A percentile compares a stretch with the other conserved stretches of the same genome.
Evolutionary conservation across 2,113 vertebrate genomes (phyloP).

Genomic region (Ciconia boyciana): DNA sequence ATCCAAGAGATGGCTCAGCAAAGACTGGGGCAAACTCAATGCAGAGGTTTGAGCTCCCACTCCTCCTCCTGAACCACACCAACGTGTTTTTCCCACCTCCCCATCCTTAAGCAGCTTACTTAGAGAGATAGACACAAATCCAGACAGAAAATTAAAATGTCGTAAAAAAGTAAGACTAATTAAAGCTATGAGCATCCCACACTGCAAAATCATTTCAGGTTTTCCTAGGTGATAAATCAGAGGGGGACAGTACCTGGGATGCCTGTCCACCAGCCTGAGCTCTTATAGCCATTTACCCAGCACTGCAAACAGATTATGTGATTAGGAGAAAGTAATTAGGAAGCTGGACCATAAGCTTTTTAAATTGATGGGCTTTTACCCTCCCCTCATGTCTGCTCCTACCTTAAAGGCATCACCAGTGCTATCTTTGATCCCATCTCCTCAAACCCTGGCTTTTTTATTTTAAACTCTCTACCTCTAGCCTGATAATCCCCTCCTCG

Average conservation of each 20-base stretch:
- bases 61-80: not conserved
- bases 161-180: not conserved
- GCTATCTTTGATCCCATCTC: not conserved
- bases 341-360: not conserved
- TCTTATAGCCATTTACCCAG: not conserved
- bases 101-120: not conserved
- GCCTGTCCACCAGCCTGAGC: not conserved
- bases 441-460: not conserved
- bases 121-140: not conserved
- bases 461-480: not conserved
- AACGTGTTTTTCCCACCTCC: not conserved
- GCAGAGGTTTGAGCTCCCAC: not conserved
- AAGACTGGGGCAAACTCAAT: not conserved
- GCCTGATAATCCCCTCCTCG: not conserved
- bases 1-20: not conserved
- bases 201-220: not conserved
- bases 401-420: not conserved
- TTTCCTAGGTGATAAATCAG: not conserved
- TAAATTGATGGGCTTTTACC: not conserved
- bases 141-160: not conserved
- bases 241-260: fast-evolving
- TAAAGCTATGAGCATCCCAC: not conserved
- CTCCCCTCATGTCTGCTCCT: not conserved
- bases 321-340: not conserved
- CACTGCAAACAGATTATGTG: not conserved